Conservation (phyloP, 1,140 invertebrate genomes). For the Zaprionus nigranus region DNA sequence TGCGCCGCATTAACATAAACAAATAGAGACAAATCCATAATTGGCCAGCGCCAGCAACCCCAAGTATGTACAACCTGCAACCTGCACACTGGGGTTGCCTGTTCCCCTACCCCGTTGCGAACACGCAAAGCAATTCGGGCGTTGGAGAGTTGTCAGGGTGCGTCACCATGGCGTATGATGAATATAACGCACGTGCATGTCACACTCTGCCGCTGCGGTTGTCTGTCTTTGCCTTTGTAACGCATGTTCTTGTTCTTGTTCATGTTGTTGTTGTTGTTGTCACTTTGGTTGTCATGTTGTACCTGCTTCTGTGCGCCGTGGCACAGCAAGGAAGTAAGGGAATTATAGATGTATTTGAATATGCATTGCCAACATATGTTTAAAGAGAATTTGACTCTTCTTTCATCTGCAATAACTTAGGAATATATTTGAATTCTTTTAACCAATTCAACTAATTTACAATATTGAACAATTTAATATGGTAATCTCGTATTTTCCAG, state of each 20-base stretch:
- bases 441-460: too few species aligned
- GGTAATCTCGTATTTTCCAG: too few species aligned
- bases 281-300: constrained; percentile 29
- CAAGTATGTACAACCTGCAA: constrained; percentile 12
- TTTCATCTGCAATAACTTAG: too few species aligned
- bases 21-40: constrained; percentile 65
- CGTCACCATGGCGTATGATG: constrained; percentile 75
- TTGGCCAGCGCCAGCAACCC: constrained; percentile 33
- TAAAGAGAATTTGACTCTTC: background rate
- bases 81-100: constrained; percentile 27
- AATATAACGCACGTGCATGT: constrained; percentile 76
- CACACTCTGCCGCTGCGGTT: constrained; percentile 56
- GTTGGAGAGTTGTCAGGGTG: constrained; percentile 37
- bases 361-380: background rate
- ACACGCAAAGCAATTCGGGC: constrained; percentile 25
- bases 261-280: constrained; percentile 16
- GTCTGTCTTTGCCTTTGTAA: constrained; percentile 19
- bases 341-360: background rate
- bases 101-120: background rate
- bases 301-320: constrained; percentile 50
- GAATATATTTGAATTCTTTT: too few species aligned
- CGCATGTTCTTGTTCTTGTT: constrained; percentile 11
- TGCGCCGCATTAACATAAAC: constrained; percentile 70
- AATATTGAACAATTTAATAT: too few species aligned
- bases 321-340: constrained; percentile 2